Evolutionary conservation across 2,888 invertebrate genomes (phyloP), one percentile per base, ranked within the genome.

Genomic region (Ophraella communa): DNA sequence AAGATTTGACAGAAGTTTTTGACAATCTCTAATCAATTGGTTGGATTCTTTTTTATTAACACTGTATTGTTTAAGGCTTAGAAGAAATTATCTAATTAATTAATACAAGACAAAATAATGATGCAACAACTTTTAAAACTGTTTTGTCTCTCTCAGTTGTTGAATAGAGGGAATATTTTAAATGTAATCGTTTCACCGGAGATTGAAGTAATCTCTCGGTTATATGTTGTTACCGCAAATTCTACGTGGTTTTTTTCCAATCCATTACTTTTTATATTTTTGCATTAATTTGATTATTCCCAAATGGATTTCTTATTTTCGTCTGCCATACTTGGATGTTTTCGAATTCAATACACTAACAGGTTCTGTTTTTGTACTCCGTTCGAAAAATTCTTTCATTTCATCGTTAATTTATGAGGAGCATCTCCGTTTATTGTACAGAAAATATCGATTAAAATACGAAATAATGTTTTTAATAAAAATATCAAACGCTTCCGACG

Each of bases 171-270:
- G 30, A 58, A 58, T 45, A 49, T 58, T 44, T 49, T 58, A 18
- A 58, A 49, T 47, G 57, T 47, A 58, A 58, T 33, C 47, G 49
- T 58, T 58, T 58, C 47, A 58, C 49, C 47, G 57, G 57, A 58
- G 57, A 58, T 58, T 58, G 57, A 33, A 47, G 35, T 58, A 58
- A 58, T 58, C 33, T 49, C 23, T 33, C 14, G 33, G 47, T 58
- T 49, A 58, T 58, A 49, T 58, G 57, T 58, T 58, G 57, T 49
- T 58, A 47, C 57, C 45, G 23, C 21, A 14, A 33, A 49, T 21
- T 58, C 35, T 56, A 23, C 33, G 20, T 21, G 33, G 30, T 21
- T 33, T 58, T 44, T 35, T 58, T 58, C 57, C 57, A 20, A 58
- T 58, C 57, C 57, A 58, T 58, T 58, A 49, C 18, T 30, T 58